A percentile compares a stretch with the other conserved stretches of the same genome.
phyloP scores from a whole-genome alignment of 2,797 vertebrate species.

The Geotrypetes seraphini region DNA sequence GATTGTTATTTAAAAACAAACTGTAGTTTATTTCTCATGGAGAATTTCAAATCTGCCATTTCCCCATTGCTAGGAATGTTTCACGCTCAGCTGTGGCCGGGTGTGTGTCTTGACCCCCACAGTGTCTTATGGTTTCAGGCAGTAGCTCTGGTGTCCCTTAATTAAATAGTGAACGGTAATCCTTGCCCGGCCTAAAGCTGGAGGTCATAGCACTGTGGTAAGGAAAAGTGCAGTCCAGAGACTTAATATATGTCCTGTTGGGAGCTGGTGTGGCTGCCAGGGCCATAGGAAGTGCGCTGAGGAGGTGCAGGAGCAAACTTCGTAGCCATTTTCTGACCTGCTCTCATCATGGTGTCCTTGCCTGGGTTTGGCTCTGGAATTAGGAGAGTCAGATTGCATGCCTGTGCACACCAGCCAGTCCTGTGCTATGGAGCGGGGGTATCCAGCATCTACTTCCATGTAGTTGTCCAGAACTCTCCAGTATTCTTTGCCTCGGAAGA shows the following conservation, averaged over 20 bases:
- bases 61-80: conserved; percentile 28
- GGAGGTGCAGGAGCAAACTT: conserved; percentile 89
- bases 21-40: conserved; percentile 34
- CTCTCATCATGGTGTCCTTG: conserved; percentile 58
- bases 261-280: not conserved
- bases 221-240: conserved; percentile 2
- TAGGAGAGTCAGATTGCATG: conserved; percentile 62
- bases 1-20: conserved; percentile 13
- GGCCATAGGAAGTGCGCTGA: conserved; percentile 8
- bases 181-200: too few relatives aligned
- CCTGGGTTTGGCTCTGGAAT: conserved; percentile 44
- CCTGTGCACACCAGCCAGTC: conserved; percentile 87
- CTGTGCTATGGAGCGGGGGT: conserved; percentile 70
- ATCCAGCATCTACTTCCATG: conserved; percentile 71
- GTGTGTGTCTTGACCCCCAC: too few relatives aligned
- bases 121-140: rapidly evolving
- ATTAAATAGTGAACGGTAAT: too few relatives aligned
- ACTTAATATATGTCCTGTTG: not conserved
- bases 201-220: conserved; percentile 13
- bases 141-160: too few relatives aligned
- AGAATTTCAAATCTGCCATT: conserved; percentile 26
- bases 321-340: conserved; percentile 71
- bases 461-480: conserved; percentile 78
- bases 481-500: conserved; percentile 89
- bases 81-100: conserved; percentile 1